Evolutionary conservation across 2,797 vertebrate genomes (phyloP), one percentile per base, ranked within the genome.

Genomic region (Halcyon leucocephala): DNA sequence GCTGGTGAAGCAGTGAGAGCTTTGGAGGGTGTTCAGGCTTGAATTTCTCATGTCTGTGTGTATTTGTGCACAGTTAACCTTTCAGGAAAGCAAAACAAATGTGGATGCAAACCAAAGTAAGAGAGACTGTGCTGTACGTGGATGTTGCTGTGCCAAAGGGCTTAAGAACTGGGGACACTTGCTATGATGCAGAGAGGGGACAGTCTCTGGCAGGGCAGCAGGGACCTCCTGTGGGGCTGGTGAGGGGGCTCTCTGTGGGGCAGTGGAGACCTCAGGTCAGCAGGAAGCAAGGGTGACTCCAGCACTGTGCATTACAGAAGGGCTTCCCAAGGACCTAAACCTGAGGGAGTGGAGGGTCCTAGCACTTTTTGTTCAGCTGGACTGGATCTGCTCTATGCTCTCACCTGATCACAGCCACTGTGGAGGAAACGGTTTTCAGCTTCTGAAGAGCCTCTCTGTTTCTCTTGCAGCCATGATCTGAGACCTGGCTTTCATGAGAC

Each of bases 381-480:
- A 35, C 24, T 8, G 28, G 28, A 2, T 73, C 46, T 93, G 67
- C 29, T 41, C 72, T 91, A 24, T 88, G 57, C 24, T 88, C 62
- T 82, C 5, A 8, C 82, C 76, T 73, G 67, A 51, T 35, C n/a
- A 49, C 44, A 35, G 35, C 44, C 70, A 58, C 42, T 49, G 26
- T n/a, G 19, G 61, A 44, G 55, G 78, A 86, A 90, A 67, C 12
- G 37, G 57, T 51, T 81, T 67, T 80, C 58, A 8, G 35, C 62
- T 69, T 79, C 70, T 82, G 83, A 95, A 96, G n/a, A 76, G 37
- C 51, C 41, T 88, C 81, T 89, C 82, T 92, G 82, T 91, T 93
- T 89, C 81, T 73, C 20, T 80, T 60, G 37, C 72, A 82, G 79
- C 26, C 70, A 2, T 52, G 48, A 80, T 33, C 20, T 72, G 84